Percentiles rank a stretch among this genome's conserved stretches.
Conservation (phyloP, 2,888 invertebrate genomes). For the Pristionchus japonicus region DNA sequence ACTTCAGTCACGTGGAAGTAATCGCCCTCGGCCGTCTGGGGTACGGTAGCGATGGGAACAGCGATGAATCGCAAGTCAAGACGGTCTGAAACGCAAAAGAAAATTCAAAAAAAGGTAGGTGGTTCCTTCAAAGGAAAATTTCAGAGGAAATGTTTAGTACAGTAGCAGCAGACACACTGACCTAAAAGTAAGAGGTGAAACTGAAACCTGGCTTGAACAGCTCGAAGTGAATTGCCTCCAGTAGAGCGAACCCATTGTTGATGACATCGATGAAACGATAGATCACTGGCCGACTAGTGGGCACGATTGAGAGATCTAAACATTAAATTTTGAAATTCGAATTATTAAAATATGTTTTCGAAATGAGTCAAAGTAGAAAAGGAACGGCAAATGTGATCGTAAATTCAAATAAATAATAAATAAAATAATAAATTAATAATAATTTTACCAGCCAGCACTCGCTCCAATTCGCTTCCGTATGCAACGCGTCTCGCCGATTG, state of each 20-base stretch:
- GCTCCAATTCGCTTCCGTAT: neutral
- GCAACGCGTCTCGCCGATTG: neutral
- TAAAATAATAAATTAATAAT: too few species aligned
- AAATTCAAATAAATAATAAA: too few species aligned
- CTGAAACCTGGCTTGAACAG: constrained; percentile 13
- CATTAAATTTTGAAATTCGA: too few species aligned
- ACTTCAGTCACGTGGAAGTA: neutral
- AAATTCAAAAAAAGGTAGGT: too few species aligned
- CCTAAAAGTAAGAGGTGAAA: too few species aligned
- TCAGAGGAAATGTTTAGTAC: too few species aligned
- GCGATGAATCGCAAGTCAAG: neutral
- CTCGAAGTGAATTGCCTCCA: constrained; percentile 23
- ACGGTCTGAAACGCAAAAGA: neutral
- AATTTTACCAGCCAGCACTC: neutral
- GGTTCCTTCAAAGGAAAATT: too few species aligned
- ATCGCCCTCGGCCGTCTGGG: neutral
- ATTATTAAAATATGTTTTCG: too few species aligned
- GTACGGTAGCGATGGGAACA: neutral
- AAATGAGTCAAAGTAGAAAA: too few species aligned
- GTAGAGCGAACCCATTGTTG: neutral
- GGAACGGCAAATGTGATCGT: too few species aligned
- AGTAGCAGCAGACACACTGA: too few species aligned
- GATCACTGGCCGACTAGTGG: neutral
- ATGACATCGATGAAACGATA: neutral
- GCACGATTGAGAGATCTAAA: too few species aligned